Conservation (phyloP, 2,888 invertebrate species). For the Cryptocephalus primarius region DNA sequence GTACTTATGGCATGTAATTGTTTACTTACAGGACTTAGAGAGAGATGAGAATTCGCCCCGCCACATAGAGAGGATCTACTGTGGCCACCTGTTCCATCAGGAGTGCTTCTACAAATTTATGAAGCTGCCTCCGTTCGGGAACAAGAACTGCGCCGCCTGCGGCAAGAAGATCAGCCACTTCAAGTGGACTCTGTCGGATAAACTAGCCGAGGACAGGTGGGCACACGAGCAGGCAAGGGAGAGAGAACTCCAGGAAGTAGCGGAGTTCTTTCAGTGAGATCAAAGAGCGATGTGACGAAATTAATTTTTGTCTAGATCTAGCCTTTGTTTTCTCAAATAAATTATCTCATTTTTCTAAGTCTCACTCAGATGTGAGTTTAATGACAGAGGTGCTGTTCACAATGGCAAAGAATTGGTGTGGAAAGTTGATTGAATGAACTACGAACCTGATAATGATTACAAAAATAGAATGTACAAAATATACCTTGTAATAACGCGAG, state of each 20-base stretch:
- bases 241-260: constrained; percentile 63
- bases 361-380: too few relatives aligned
- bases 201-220: constrained; percentile 63
- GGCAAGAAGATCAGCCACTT: constrained; percentile 57
- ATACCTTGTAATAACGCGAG: too few relatives aligned
- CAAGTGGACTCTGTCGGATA: constrained; percentile 59
- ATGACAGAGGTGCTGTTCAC: too few relatives aligned
- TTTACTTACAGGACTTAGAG: constrained; percentile 37
- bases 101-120: constrained; percentile 56
- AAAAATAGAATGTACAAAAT: too few relatives aligned
- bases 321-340: too few relatives aligned
- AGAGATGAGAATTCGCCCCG: constrained; percentile 46
- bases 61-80: constrained; percentile 59
- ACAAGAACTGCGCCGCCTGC: constrained; percentile 56
- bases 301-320: too few relatives aligned
- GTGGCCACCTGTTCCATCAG: constrained; percentile 61
- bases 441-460: too few relatives aligned
- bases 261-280: constrained; percentile 52
- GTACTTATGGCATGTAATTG: not conserved
- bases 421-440: too few relatives aligned
- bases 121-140: constrained; percentile 65
- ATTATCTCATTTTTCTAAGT: too few relatives aligned
- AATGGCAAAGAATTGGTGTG: too few relatives aligned
- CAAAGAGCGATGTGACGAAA: too few relatives aligned
- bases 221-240: constrained; percentile 65